Evolutionary conservation across 2,113 vertebrate species (phyloP), one percentile per base, ranked within the genome.

Genomic region (Tichodroma muraria): DNA sequence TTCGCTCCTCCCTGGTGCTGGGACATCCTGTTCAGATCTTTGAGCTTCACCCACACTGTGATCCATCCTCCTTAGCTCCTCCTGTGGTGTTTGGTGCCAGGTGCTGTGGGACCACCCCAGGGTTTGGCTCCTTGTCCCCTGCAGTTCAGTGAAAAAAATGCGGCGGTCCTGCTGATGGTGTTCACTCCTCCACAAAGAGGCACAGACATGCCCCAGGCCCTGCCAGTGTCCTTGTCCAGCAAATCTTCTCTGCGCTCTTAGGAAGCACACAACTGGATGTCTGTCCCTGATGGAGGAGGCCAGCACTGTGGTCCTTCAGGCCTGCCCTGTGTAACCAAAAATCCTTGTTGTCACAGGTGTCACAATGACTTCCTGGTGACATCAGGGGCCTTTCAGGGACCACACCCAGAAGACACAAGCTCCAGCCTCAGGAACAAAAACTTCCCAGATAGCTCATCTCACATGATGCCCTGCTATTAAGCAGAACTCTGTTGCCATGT

Each of bases 111-210:
- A 40, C 17, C 9, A 28, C 33, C 22, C 18, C 0, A 0, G 9
- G 3, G 23, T n/a, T 81, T 24, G 23, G 27, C 20, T 81, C 17
- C 42, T 80, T 64, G 63, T 52, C 13, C 6, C 9, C 23, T 31
- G 38, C 10, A 6, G 22, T 28, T 42, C 9, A 15, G 5, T 9
- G 22, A 24, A 65, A 40, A 21, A 65, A 53, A 45, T 6, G 18
- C 0, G 0, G 37, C 0, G 1, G 17, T 28, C 15, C 15, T 2
- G 0, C 25, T 28, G 15, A 33, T 2, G 21, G 22, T 40, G 38
- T 17, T 64, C 24, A 7, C 52, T 81, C 50, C 75, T 69, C 19
- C 23, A 22, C 4, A 52, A 30, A 42, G 61, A 28, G 40, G 16
- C 14, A 15, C 17, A 64, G 79, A 82, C 56, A 53, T 35, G 20